A percentile compares a stretch with the other conserved stretches of the same genome.
Conservation (phyloP, 2,113 vertebrate genomes). For the Lasiurus cinereus region DNA sequence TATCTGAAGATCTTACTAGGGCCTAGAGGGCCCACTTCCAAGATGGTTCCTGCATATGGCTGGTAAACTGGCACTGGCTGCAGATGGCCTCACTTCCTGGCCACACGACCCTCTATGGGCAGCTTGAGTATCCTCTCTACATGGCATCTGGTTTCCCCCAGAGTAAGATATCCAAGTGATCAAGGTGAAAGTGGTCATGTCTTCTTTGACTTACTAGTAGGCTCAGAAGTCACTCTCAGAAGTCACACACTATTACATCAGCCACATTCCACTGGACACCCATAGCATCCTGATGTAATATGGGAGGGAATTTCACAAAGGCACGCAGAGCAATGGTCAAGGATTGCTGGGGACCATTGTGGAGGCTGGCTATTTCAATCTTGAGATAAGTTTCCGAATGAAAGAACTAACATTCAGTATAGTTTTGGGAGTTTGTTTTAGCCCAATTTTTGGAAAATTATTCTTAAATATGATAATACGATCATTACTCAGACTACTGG, state of each 20-base stretch:
- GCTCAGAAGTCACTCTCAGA: neutral
- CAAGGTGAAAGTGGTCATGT: neutral
- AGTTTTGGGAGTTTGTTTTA: slow-evolving; percentile 10
- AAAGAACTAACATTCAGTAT: neutral
- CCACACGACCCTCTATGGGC: neutral
- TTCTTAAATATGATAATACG: slow-evolving; percentile 1
- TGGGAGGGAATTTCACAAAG: neutral
- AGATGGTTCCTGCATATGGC: neutral
- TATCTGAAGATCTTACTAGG: neutral
- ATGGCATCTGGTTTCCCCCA: neutral
- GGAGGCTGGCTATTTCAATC: neutral
- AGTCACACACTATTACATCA: neutral
- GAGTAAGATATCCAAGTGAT: neutral
- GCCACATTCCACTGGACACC: neutral
- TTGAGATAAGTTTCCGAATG: slow-evolving; percentile 30
- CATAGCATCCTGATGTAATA: neutral
- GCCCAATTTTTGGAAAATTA: slow-evolving; percentile 1
- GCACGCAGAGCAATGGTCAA: neutral
- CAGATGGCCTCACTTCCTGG: neutral
- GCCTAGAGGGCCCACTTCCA: neutral
- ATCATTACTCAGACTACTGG: neutral
- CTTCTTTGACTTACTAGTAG: neutral
- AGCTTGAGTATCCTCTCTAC: neutral
- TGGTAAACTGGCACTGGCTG: neutral
- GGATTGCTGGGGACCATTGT: neutral